Evolutionary conservation across 2,797 vertebrate species (phyloP).

Genomic region (Cossypha heuglini): DNA sequence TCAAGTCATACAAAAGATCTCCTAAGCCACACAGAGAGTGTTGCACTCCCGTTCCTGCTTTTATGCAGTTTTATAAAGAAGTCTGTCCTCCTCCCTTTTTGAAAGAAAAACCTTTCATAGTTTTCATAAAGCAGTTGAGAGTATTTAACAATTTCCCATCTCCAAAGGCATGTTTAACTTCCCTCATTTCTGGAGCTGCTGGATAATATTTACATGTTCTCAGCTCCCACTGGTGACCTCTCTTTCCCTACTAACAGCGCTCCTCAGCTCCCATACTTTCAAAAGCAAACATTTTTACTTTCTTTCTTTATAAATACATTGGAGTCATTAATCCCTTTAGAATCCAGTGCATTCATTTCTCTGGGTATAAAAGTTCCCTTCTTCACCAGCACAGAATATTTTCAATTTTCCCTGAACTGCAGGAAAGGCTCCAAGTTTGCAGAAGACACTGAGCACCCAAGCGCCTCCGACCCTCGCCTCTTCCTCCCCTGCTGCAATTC

Average conservation of each 20-base stretch:
- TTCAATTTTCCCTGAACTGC: background rate
- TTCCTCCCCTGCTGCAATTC: background rate
- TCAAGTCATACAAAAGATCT: background rate
- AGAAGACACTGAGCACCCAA: background rate
- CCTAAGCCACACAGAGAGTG: background rate
- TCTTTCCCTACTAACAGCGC: background rate
- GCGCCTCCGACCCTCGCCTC: accelerated
- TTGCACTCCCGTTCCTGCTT: background rate
- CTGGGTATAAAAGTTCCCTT: background rate
- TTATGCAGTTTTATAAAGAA: background rate
- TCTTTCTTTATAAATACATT: background rate
- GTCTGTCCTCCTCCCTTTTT: background rate
- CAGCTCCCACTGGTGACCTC: background rate
- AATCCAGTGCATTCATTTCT: background rate
- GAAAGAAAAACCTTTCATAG: background rate
- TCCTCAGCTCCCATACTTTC: background rate
- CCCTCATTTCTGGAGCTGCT: background rate
- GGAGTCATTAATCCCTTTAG: conserved; percentile 2
- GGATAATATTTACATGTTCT: conserved; percentile 37
- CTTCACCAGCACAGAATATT: background rate
- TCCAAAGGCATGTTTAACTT: background rate
- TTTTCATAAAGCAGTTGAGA: background rate
- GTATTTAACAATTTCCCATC: background rate
- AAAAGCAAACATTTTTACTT: conserved; percentile 44
- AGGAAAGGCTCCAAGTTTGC: background rate